These are phyloP conservation scores for Hyppa rectilinea DNA, from an alignment of 2,888 invertebrate species.

Conservation along the genomic window DNA sequence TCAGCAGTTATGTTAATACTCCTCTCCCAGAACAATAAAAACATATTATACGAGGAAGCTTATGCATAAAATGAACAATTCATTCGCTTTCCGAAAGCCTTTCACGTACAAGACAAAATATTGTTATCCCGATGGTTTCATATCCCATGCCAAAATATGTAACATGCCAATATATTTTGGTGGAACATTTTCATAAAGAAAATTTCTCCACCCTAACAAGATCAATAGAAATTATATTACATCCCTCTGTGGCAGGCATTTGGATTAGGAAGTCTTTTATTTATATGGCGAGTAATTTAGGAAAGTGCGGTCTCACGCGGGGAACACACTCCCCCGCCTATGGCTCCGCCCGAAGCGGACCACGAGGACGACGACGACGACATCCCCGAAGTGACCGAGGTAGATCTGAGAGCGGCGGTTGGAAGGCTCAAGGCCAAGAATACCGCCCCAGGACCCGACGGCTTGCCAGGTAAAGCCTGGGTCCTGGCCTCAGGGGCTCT, in stretches of 20 bases:
- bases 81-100: constrained; percentile 6
- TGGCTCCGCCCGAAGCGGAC: too few species aligned
- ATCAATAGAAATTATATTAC: constrained; percentile 40
- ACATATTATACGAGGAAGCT: constrained; percentile 1
- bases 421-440: too few species aligned
- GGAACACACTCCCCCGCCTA: too few species aligned
- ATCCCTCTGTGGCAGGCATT: not conserved
- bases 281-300: not conserved
- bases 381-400: too few species aligned
- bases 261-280: not conserved
- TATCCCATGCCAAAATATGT: constrained; percentile 11
- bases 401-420: too few species aligned
- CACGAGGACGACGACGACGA: too few species aligned
- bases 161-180: constrained; percentile 22
- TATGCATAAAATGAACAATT: constrained; percentile 2
- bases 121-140: constrained; percentile 11
- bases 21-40: constrained; percentile 1
- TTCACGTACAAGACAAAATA: constrained; percentile 1
- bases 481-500: too few species aligned
- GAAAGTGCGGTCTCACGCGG: not conserved
- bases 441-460: too few species aligned
- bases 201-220: constrained; percentile 17
- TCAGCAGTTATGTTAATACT: not conserved
- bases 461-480: too few species aligned
- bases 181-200: constrained; percentile 8